phyloP scores from a whole-genome alignment of 1,140 invertebrate species.

The Parapsyche elsis region DNA sequence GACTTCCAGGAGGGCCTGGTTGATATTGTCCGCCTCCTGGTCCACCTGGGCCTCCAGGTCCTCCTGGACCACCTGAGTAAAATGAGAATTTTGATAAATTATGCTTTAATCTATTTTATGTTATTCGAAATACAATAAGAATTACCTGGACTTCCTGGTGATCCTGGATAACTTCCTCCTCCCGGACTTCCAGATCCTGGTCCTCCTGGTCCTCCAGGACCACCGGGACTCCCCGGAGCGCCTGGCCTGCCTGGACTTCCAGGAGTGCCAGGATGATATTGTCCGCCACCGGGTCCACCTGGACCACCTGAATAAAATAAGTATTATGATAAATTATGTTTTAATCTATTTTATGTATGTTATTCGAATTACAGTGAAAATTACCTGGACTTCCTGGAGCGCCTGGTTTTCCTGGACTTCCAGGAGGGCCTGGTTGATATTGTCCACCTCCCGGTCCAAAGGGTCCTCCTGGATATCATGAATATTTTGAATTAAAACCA shows the following conservation, averaged over 20 bases:
- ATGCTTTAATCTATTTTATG: no score
- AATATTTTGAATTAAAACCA: no score
- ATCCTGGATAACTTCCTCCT: no score
- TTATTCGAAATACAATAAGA: no score
- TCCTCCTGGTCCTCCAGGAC: slow-evolving; percentile 1
- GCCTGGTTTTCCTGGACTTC: not conserved
- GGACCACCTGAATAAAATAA: not conserved
- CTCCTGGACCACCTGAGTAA: no score
- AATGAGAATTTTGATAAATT: no score
- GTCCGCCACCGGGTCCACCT: not conserved
- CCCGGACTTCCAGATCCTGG: slow-evolving; percentile 35
- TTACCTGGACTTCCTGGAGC: no score
- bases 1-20: slow-evolving; percentile 32
- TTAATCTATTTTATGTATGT: no score
- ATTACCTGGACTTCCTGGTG: no score
- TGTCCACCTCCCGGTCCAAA: slow-evolving; percentile 29
- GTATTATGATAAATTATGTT: not conserved
- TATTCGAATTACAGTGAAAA: no score
- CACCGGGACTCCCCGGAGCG: slow-evolving; percentile 21
- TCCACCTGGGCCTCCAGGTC: slow-evolving; percentile 19
- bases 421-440: slow-evolving; percentile 53
- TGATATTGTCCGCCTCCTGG: slow-evolving; percentile 8
- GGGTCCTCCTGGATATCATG: slow-evolving; percentile 40
- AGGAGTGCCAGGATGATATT: no score
- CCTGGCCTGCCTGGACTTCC: slow-evolving; percentile 20